Conservation (phyloP, 1,140 invertebrate genomes). For the Kradibia gibbosae region DNA sequence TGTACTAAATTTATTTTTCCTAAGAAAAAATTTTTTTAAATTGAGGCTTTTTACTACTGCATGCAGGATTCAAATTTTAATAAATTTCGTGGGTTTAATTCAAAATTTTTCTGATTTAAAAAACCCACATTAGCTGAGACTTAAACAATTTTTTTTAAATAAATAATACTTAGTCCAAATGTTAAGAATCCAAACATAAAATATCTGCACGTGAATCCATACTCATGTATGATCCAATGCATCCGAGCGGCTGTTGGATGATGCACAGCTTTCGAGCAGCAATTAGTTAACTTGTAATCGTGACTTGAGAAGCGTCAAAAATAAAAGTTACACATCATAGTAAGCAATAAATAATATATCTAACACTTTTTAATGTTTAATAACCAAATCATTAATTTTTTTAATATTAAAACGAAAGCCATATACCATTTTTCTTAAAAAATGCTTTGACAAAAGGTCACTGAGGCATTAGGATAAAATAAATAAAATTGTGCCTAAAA, state of each 20-base stretch:
- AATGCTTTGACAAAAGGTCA: constrained; percentile 63
- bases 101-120: too few relatives aligned
- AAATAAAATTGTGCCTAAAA: constrained; percentile 69
- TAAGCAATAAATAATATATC: neutral
- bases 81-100: too few relatives aligned
- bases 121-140: too few relatives aligned
- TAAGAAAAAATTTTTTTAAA: too few relatives aligned
- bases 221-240: constrained; percentile 27
- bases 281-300: constrained; percentile 39
- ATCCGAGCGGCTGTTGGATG: constrained; percentile 41
- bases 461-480: constrained; percentile 72
- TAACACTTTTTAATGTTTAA: constrained; percentile 12
- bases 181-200: constrained; percentile 13
- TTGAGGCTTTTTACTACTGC: too few relatives aligned
- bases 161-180: constrained; percentile 19
- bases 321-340: neutral
- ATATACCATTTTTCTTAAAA: constrained; percentile 23
- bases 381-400: neutral
- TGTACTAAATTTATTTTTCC: too few relatives aligned
- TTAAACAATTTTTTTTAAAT: too few relatives aligned
- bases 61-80: too few relatives aligned
- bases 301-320: neutral
- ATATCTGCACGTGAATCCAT: constrained; percentile 41
- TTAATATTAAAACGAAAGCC: neutral
- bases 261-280: constrained; percentile 50